Evolutionary conservation across 2,113 vertebrate genomes (phyloP).

Genomic region (Scortum barcoo): DNA sequence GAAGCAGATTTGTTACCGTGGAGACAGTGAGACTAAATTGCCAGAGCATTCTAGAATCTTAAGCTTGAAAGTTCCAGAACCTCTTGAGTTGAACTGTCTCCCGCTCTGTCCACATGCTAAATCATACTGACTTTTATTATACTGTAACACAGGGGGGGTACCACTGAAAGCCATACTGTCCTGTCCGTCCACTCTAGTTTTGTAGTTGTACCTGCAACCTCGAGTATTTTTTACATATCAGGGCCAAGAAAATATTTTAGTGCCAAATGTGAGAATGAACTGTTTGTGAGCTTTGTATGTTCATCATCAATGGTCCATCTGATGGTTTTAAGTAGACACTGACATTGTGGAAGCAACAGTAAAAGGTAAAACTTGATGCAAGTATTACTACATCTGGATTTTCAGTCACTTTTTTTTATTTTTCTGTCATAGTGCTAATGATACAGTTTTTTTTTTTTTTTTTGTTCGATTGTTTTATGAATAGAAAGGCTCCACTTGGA

Average conservation of each 20-base stretch:
- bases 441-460: background rate
- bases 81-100: slow-evolving; percentile 10
- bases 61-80: slow-evolving; percentile 15
- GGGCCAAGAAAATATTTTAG: slow-evolving; percentile 54
- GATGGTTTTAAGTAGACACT: slow-evolving; percentile 47
- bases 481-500: slow-evolving; percentile 1
- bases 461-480: background rate
- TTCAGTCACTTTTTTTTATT: slow-evolving; percentile 34
- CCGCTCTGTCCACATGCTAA: background rate
- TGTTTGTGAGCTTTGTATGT: slow-evolving; percentile 29
- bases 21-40: background rate
- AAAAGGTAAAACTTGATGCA: slow-evolving; percentile 48
- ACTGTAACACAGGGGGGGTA: background rate
- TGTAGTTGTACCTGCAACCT: slow-evolving; percentile 38
- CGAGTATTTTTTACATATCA: slow-evolving; percentile 57
- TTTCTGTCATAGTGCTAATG: slow-evolving; percentile 14
- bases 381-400: slow-evolving; percentile 68
- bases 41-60: slow-evolving; percentile 14
- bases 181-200: slow-evolving; percentile 30
- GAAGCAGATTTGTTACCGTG: slow-evolving; percentile 7
- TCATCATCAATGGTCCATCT: slow-evolving; percentile 24
- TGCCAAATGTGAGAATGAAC: slow-evolving; percentile 75
- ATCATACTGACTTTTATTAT: background rate
- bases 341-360: slow-evolving; percentile 21
- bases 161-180: slow-evolving; percentile 20